phyloP scores from a whole-genome alignment of 2,888 invertebrate species.

The Tachina grossa region DNA sequence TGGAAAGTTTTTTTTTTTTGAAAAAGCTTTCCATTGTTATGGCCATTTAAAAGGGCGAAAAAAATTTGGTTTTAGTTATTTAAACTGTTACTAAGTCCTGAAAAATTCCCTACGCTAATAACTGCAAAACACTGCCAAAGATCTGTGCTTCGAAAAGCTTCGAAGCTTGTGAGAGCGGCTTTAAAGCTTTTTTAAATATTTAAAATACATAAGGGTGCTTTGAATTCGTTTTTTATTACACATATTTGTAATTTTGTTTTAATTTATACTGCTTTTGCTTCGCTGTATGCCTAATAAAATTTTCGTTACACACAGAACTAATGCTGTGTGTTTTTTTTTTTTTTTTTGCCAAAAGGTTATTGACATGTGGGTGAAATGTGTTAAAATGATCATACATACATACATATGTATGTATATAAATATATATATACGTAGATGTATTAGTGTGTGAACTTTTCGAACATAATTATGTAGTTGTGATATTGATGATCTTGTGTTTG shows the following conservation, averaged over 20 bases:
- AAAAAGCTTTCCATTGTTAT: too few relatives aligned
- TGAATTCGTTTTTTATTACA: not conserved
- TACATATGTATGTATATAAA: not conserved
- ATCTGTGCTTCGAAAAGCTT: too few relatives aligned
- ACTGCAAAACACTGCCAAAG: too few relatives aligned
- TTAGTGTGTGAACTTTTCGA: constrained; percentile 23
- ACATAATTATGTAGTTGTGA: not conserved
- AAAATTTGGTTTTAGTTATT: too few relatives aligned
- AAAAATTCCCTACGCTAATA: too few relatives aligned
- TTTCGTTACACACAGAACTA: constrained; percentile 25
- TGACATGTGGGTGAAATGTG: constrained; percentile 67
- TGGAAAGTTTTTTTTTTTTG: too few relatives aligned
- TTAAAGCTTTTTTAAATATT: too few relatives aligned
- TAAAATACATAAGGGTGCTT: not conserved
- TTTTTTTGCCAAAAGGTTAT: constrained; percentile 51
- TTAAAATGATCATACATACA: constrained; percentile 1
- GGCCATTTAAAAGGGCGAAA: too few relatives aligned
- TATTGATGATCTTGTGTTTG: constrained; percentile 31
- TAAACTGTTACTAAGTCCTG: too few relatives aligned
- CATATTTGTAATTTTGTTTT: not conserved
- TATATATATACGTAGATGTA: not conserved
- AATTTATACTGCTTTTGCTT: constrained; percentile 9
- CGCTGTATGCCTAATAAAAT: constrained; percentile 20
- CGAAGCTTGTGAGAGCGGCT: too few relatives aligned
- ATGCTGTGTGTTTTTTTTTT: not conserved